Conservation (phyloP, 2,888 invertebrate species). For the Rutpela maculata region DNA sequence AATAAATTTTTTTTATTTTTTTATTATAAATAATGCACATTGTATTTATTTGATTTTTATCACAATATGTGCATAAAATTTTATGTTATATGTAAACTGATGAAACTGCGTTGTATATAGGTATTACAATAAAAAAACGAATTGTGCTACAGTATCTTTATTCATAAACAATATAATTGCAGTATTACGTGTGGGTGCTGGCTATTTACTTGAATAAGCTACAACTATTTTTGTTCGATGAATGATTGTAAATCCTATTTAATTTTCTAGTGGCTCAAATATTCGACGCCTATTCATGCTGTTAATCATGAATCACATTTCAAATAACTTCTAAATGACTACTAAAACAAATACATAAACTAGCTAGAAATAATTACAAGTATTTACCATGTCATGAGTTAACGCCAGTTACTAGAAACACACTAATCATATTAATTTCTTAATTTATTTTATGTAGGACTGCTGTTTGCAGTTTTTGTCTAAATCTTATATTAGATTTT, state of each 20-base stretch:
- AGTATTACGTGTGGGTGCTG: neutral
- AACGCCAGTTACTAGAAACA: neutral
- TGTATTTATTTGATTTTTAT: too few relatives aligned
- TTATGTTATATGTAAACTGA: too few relatives aligned
- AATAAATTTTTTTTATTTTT: neutral
- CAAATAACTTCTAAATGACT: slow-evolving; percentile 18
- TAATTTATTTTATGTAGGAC: too few relatives aligned
- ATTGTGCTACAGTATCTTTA: neutral
- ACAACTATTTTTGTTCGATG: neutral
- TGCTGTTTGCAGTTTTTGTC: too few relatives aligned
- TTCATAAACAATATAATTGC: neutral
- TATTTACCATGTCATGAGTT: neutral
- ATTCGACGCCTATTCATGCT: slow-evolving; percentile 9
- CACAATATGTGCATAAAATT: too few relatives aligned
- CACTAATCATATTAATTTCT: too few relatives aligned
- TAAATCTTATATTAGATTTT: too few relatives aligned
- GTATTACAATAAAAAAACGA: too few relatives aligned
- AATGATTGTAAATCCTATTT: slow-evolving; percentile 20
- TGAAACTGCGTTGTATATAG: too few relatives aligned
- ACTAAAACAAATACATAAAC: slow-evolving; percentile 2
- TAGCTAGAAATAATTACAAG: neutral
- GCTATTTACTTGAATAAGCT: neutral
- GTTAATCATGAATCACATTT: slow-evolving; percentile 9
- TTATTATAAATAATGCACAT: neutral
- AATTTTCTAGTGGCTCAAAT: neutral